A percentile compares a stretch with the other conserved stretches of the same genome.
These are phyloP conservation scores for Diadromus collaris DNA, from an alignment of 2,888 invertebrate species.

Conservation along the genomic window DNA sequence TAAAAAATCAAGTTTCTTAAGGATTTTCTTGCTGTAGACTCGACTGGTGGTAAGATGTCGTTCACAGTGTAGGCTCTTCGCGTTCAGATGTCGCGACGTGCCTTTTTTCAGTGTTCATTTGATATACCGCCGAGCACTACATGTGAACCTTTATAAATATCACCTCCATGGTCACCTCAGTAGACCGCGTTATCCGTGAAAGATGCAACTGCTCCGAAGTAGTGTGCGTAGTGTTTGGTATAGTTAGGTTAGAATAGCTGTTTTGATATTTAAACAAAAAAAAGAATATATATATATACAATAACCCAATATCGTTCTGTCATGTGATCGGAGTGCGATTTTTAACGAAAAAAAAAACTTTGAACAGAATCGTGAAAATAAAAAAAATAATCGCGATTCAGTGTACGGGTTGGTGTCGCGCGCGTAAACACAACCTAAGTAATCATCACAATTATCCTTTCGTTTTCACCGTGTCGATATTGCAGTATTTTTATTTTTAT, in stretches of 20 bases:
- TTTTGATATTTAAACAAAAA: conserved; percentile 70
- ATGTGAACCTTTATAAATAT: background rate
- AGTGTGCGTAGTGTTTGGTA: conserved; percentile 62
- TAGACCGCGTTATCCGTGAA: conserved; percentile 20
- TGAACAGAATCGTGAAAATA: conserved; percentile 5
- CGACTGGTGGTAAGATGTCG: background rate
- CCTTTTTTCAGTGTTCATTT: background rate
- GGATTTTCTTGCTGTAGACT: background rate
- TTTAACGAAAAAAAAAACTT: conserved; percentile 26
- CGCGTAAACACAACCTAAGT: conserved; percentile 52
- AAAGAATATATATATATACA: conserved; percentile 49
- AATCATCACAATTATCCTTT: conserved; percentile 23
- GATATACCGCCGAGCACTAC: background rate
- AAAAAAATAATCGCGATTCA: background rate
- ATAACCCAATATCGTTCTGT: conserved; percentile 62
- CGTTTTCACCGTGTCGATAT: conserved; percentile 10
- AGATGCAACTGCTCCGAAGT: conserved; percentile 40
- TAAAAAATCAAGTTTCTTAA: background rate
- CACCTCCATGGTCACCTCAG: background rate
- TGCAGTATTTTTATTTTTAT: conserved; percentile 23
- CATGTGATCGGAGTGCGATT: conserved; percentile 65
- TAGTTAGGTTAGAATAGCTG: conserved; percentile 73
- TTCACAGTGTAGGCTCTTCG: background rate
- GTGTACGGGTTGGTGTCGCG: conserved; percentile 42
- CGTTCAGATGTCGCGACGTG: background rate